phyloP scores from a whole-genome alignment of 2,888 invertebrate genomes.

The Calliphora vomitoria region DNA sequence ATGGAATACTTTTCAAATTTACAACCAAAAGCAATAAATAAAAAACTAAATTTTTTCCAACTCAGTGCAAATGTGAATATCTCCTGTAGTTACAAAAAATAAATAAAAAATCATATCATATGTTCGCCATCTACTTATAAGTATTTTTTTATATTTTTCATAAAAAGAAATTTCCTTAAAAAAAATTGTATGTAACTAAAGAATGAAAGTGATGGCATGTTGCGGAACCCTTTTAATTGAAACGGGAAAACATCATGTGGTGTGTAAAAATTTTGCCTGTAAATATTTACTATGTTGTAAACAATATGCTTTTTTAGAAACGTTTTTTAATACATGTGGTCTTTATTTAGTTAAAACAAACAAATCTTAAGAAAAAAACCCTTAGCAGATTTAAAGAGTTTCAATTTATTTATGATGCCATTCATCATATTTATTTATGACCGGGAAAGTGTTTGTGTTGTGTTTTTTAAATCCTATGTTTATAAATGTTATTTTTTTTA shows the following conservation, averaged over 20 bases:
- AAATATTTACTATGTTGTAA: slow-evolving; percentile 39
- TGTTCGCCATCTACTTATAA: not conserved
- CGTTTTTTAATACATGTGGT: slow-evolving; percentile 2
- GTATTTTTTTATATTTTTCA: not conserved
- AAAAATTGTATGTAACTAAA: not conserved
- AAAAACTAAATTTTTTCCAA: too few relatives aligned
- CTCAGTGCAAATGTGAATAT: too few relatives aligned
- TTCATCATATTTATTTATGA: too few relatives aligned
- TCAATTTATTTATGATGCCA: slow-evolving; percentile 4
- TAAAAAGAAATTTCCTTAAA: not conserved
- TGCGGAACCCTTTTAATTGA: slow-evolving; percentile 13
- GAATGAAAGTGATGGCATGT: not conserved
- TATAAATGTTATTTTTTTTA: too few relatives aligned
- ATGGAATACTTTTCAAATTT: too few relatives aligned
- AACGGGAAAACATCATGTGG: slow-evolving; percentile 29
- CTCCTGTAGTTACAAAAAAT: too few relatives aligned
- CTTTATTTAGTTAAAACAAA: not conserved
- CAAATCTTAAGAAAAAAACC: not conserved
- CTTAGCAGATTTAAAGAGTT: not conserved
- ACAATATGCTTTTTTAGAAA: slow-evolving; percentile 7
- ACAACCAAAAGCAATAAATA: too few relatives aligned
- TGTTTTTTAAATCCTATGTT: too few relatives aligned
- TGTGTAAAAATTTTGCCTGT: slow-evolving; percentile 29
- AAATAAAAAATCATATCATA: not conserved
- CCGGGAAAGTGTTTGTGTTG: too few relatives aligned